Base-by-base conservation (phyloP, 2,113 vertebrate species). In the Paralichthys olivaceus region DNA sequence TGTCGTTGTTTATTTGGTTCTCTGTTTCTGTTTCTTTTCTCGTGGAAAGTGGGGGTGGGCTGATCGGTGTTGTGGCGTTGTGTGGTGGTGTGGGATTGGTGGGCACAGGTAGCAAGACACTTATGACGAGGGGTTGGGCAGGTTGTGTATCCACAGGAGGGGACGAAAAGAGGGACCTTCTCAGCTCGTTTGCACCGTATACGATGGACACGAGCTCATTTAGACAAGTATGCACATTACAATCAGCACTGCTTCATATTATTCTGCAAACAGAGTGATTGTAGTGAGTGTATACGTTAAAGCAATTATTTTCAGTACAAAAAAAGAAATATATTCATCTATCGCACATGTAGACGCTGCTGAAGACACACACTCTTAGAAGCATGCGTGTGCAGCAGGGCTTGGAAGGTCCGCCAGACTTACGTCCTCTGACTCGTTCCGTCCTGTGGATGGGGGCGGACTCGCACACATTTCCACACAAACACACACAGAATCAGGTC, bases 371-470 rank as follows among this genome's bases (percentile, higher is more conserved):
- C 62, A 56, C 11, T 25, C 45, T 29, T 13, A 71, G 23, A 69
- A 45, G 71, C 87, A 87, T 89, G 83, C 72, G 78, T 91, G 93
- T 94, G 93, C 94, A 94, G 91, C 91, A 93, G 91, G 91, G 93
- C 90, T 94, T 89, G 90, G 93, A 95, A 94, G 92, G 94, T 90
- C 92, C 84, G 11, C 64, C 64, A 92, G 94, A 91, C 93, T 94
- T 94, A 71, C 45, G 92, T 93, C 92, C 93, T 94, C 94, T 68
- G 80, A 87, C 75, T 94, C 91, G 81, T 87, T 92, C 93, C 87
- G 72, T 92, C 91, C 93, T 95, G 94, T 93, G 94, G 93, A 94
- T 93, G 91, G 87, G 77, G 79, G 83, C 26, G 84, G 49, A 53
- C 59, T 60, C 22, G 64, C 22, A 70, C 54, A 72, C 22, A 25